Percentiles rank a stretch among this genome's conserved stretches.
Evolutionary conservation across 2,113 vertebrate genomes (phyloP).

Genomic region (Crotophaga sulcirostris): DNA sequence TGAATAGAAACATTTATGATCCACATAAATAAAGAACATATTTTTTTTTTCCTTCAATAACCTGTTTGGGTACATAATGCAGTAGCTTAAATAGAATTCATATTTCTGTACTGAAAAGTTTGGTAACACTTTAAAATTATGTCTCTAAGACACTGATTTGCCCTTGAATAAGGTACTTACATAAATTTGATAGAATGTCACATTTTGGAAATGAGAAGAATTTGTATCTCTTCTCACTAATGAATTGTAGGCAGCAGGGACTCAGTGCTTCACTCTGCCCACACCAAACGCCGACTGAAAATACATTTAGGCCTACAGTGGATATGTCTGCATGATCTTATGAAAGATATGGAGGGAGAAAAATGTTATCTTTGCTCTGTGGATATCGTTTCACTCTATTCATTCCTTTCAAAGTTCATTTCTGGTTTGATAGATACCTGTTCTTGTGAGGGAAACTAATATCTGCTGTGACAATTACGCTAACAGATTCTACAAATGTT

Average conservation of each 20-base stretch:
- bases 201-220: neutral
- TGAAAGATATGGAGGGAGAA: neutral
- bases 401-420: neutral
- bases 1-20: neutral
- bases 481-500: neutral
- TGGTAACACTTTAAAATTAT: neutral
- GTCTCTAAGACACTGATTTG: neutral
- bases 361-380: neutral
- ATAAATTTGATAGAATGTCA: neutral
- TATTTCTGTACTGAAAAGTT: neutral
- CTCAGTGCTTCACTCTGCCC: neutral
- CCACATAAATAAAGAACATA: rapidly evolving
- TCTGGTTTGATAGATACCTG: neutral
- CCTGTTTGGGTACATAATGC: neutral
- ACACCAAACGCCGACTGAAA: neutral
- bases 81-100: neutral
- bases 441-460: neutral
- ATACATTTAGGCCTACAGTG: neutral
- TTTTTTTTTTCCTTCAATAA: neutral
- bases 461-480: neutral
- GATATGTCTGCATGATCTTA: neutral
- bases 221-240: neutral
- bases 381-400: neutral
- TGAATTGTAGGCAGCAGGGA: neutral
- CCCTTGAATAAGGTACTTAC: neutral